A percentile compares a stretch with the other conserved stretches of the same genome.
These are phyloP conservation scores for Torymus tubicola DNA, from an alignment of 2,888 invertebrate genomes.

Conservation along the genomic window DNA sequence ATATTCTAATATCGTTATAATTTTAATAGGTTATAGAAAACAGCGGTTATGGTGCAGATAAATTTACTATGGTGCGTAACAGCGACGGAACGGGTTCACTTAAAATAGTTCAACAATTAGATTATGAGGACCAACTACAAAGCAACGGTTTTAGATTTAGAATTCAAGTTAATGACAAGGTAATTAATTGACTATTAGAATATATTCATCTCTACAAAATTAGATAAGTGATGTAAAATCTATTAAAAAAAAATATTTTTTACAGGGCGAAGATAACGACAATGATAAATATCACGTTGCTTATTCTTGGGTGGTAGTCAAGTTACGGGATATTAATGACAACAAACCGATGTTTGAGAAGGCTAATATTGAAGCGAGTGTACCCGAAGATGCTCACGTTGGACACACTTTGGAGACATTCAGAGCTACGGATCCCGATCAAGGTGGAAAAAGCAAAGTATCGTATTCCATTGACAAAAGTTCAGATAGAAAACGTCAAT, in stretches of 20 bases:
- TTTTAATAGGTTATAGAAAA: conserved; percentile 86
- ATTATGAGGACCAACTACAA: conserved; percentile 96
- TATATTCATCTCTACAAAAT: too few species aligned
- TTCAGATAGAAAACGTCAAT: conserved; percentile 95
- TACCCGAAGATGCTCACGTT: conserved; percentile 93
- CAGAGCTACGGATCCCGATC: conserved; percentile 96
- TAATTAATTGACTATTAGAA: conserved; percentile 59
- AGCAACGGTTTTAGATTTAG: conserved; percentile 96
- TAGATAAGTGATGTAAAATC: too few species aligned
- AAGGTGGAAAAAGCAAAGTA: conserved; percentile 93
- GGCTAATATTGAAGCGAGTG: conserved; percentile 94
- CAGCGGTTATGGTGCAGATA: conserved; percentile 96
- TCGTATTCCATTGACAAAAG: conserved; percentile 94
- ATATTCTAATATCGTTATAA: neutral
- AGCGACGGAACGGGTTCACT: conserved; percentile 96
- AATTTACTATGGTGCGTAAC: conserved; percentile 97
- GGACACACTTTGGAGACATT: conserved; percentile 95
- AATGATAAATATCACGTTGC: conserved; percentile 98
- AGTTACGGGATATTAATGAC: conserved; percentile 96
- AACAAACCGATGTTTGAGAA: conserved; percentile 96
- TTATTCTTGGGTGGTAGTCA: conserved; percentile 96
- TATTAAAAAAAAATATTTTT: too few species aligned
- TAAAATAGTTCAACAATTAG: conserved; percentile 96
- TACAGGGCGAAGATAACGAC: conserved; percentile 91
- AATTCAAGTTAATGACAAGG: conserved; percentile 94